These are phyloP conservation scores for Pituophis catenifer DNA, from an alignment of 2,113 vertebrate genomes.

Conservation along the genomic window DNA sequence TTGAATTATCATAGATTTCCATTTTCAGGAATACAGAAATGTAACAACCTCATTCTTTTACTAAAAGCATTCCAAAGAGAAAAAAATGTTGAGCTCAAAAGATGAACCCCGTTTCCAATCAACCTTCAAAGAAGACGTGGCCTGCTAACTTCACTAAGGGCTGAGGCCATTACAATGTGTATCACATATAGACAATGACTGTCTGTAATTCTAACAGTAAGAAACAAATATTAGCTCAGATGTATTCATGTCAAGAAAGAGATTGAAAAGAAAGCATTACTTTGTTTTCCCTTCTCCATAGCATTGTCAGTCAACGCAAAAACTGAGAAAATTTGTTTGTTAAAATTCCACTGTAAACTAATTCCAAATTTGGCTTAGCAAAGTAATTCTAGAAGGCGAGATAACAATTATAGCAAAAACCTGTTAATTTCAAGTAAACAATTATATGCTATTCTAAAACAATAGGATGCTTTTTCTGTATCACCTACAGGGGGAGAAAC, in stretches of 20 bases:
- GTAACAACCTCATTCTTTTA: not conserved
- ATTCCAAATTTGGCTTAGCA: conserved; percentile 24
- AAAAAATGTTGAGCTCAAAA: conserved; percentile 20
- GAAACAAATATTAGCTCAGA: not conserved
- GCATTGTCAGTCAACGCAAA: not conserved
- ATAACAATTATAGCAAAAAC: not conserved
- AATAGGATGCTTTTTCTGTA: not conserved
- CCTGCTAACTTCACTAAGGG: not conserved
- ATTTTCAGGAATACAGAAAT: not conserved
- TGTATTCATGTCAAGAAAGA: not conserved
- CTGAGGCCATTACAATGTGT: rapidly evolving
- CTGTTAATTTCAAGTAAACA: not conserved
- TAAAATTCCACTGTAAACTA: not conserved
- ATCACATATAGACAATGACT: not conserved
- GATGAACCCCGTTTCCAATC: not conserved
- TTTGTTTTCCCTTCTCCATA: not conserved
- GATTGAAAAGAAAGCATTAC: not conserved
- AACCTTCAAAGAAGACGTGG: not conserved
- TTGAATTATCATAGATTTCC: not conserved
- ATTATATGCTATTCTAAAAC: not conserved
- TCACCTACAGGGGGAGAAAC: not conserved
- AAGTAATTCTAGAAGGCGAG: not conserved
- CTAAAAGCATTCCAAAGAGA: conserved; percentile 15
- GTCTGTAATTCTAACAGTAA: conserved; percentile 22
- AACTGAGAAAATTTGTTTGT: not conserved